Percentiles rank a stretch among this genome's conserved stretches.
phyloP scores from a whole-genome alignment of 64 coral and sea anemone genomes.

The Montipora capricornis region DNA sequence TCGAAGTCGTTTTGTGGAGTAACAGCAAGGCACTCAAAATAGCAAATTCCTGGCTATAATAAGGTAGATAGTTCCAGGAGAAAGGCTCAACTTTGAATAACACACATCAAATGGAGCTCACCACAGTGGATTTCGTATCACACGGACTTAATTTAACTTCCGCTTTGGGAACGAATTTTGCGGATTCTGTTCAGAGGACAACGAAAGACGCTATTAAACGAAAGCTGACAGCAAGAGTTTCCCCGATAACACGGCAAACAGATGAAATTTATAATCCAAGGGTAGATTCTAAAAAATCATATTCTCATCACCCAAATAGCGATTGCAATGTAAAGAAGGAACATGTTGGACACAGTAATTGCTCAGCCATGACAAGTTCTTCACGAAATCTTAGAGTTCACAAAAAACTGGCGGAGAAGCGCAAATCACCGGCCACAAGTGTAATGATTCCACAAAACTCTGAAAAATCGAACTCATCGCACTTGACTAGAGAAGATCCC shows the following conservation, averaged over 20 bases:
- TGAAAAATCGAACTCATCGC: background rate
- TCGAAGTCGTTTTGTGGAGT: background rate
- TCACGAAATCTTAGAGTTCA: background rate
- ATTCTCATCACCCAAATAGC: background rate
- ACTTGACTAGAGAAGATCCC: background rate
- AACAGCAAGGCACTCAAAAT: background rate
- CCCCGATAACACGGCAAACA: slow-evolving; percentile 57
- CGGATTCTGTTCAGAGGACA: slow-evolving; percentile 1
- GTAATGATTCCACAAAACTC: slow-evolving; percentile 14
- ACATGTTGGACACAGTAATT: background rate
- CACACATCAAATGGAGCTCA: slow-evolving; percentile 16
- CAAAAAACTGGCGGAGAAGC: slow-evolving; percentile 33
- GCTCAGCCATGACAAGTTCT: background rate
- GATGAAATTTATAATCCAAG: slow-evolving; percentile 4
- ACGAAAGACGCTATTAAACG: slow-evolving; percentile 38
- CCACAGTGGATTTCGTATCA: background rate
- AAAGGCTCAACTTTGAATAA: background rate
- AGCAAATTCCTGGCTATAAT: background rate
- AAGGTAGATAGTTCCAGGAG: background rate
- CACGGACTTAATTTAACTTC: slow-evolving; percentile 15
- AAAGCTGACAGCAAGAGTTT: slow-evolving; percentile 65
- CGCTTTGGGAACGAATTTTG: slow-evolving; percentile 4
- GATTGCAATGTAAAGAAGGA: background rate
- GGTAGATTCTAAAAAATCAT: background rate
- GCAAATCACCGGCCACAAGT: slow-evolving; percentile 16